Evolutionary conservation across 53 echinoderm and acorn worm genomes (phyloP), one percentile per base, ranked within the genome.

Genomic region (Patiria pectinifera): DNA sequence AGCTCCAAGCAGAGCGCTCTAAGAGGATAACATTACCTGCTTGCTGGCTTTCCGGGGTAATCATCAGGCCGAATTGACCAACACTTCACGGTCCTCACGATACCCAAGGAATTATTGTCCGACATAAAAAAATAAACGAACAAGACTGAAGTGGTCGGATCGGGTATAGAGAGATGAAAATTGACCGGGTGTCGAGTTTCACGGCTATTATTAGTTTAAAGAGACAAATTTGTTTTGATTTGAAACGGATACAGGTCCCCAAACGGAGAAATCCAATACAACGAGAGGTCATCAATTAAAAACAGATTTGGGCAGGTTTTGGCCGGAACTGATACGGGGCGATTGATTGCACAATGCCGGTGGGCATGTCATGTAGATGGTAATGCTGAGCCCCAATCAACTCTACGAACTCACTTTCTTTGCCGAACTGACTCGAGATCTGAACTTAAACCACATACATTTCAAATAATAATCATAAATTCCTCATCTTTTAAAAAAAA

Each of bases 271-370:
- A 86, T 72, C 74, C 14, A 5, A 71, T 72, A 86, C 18, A 71
- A 6, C 71, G 71, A 86, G 71, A 86, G 86, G 86, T 86, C 86
- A 74, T 72, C 86, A 86, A 86, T 86, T 86, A 86, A 74, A 71
- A 35, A 45, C n/a, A 44, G 85, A 85, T 85, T 85, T 85, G 62
- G 85, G 85, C 45, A 66, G 85, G 85, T 16, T 70, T 63, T 35
- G 10, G 23, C 43, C 69, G 18, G 69, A 43, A 85, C 45, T 62
- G 85, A 85, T 85, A 69, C 66, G 69, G 69, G 85, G 44, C 85
- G 85, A 85, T 85, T 63, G 26, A 45, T 69, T 63, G 66, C 85
- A 66, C 18, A 14, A 16, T 8, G 66, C 85, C 69, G 45, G 46
- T 60, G 85, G 85, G 85, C 8, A 66, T 19, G 66, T 26, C 59